Base-by-base conservation (phyloP, 2,888 invertebrate species). In the Conchocele bisecta region DNA sequence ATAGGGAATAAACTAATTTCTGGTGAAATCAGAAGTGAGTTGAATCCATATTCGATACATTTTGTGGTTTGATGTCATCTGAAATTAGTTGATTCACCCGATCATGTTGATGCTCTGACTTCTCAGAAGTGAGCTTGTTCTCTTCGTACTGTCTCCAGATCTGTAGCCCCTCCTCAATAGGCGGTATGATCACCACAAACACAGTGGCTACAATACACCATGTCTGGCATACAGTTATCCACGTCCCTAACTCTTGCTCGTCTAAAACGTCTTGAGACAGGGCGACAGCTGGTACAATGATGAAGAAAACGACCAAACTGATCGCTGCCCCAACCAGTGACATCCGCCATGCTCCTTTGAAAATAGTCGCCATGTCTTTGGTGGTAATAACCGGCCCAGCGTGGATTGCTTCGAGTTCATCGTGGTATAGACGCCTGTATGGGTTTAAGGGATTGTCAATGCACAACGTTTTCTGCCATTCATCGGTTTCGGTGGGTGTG, bases 361-460 rank as follows among this genome's bases (percentile, higher is more conserved):
- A 35, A 35, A 13, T 35, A 35, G 37, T 11, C 11, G 37, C 11
- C 11, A 35, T 35, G 37, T 35, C 37, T 35, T 35, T 35, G 37
- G 37, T 35, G 11, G 11, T 11, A 11, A 11, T 35, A 35, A 35
- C 13, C 13, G 37, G 11, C 3, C 79, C 74, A 5, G 65, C 67
- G 28, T 68, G 41, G 33, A 71, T 72, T 7, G 60, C 15, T 9
- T 77, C 75, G 3, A 86, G 75, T 50, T 86, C 86, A 28, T 86
- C 75, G 41, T 69, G 67, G 60, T 83, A 84, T 1, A 74, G 44
- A 11, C 71, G 64, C 15, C 68, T 60, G 79, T 85, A 86, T 0
- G 86, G 83, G 35, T 77, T 81, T 7, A 86, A 68, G 0, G 86
- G 86, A 60, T 86, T 86, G 56, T 86, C 85, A 20, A 86, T 86